These are phyloP conservation scores for Tupaia tana DNA, from an alignment of 2,113 vertebrate species.

Conservation along the genomic window DNA sequence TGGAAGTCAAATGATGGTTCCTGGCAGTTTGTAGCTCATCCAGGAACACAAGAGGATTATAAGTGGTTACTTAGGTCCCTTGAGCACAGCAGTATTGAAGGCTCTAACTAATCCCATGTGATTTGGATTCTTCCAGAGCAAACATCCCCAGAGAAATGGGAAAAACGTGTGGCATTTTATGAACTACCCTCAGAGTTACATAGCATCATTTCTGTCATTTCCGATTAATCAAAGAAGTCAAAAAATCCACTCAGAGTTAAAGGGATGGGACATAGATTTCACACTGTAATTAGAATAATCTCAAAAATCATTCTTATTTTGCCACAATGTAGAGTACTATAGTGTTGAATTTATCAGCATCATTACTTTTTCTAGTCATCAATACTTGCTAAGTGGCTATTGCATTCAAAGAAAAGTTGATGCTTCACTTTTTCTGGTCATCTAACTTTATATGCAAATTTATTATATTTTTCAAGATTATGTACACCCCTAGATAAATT, in stretches of 20 bases:
- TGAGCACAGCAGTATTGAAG: rapidly evolving
- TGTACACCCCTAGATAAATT: not conserved
- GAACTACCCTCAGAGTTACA: not conserved
- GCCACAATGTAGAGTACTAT: rapidly evolving
- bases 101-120: rapidly evolving
- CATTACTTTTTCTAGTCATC: not conserved
- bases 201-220: not conserved
- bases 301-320: too few relatives aligned
- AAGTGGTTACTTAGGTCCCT: rapidly evolving
- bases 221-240: not conserved
- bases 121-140: not conserved
- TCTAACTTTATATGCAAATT: not conserved
- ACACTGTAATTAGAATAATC: not conserved
- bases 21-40: rapidly evolving
- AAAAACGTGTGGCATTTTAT: not conserved
- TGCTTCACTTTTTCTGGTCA: not conserved
- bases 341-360: not conserved
- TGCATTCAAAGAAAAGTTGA: not conserved
- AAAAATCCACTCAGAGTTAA: not conserved
- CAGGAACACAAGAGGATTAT: rapidly evolving
- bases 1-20: rapidly evolving
- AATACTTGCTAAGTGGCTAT: not conserved
- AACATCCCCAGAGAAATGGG: not conserved
- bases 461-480: not conserved
- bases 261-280: not conserved